phyloP scores from a whole-genome alignment of 2,888 invertebrate genomes.

The Polydrusus tereticollis region DNA sequence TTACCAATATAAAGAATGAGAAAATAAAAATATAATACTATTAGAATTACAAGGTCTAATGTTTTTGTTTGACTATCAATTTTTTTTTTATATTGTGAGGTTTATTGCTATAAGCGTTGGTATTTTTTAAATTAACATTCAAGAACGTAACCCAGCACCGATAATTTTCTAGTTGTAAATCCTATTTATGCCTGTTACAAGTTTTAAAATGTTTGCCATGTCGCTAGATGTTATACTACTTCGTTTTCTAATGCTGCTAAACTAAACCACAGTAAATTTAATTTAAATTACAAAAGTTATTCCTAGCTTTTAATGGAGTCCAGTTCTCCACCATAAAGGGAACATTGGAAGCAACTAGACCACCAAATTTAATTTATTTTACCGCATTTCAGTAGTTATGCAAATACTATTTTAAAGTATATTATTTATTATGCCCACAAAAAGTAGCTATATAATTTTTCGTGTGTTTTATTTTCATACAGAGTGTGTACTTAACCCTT shows the following conservation, averaged over 20 bases:
- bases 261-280: conserved; percentile 18
- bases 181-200: not conserved
- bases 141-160: too few species aligned
- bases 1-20: too few species aligned
- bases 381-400: not conserved
- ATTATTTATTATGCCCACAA: not conserved
- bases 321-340: conserved; percentile 2
- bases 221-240: not conserved
- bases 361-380: conserved; percentile 7
- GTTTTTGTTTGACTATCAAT: too few species aligned
- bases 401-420: not conserved
- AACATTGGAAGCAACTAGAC: conserved; percentile 6
- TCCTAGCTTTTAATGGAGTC: not conserved
- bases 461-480: too few species aligned
- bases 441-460: too few species aligned
- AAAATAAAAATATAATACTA: too few species aligned
- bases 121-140: too few species aligned
- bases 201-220: not conserved
- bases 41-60: too few species aligned
- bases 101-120: too few species aligned
- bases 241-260: not conserved
- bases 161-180: too few species aligned
- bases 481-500: too few species aligned
- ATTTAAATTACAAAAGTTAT: conserved; percentile 19
- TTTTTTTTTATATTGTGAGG: too few species aligned